These are phyloP conservation scores for Suricata suricatta DNA, from an alignment of 2,113 vertebrate genomes.

Conservation along the genomic window DNA sequence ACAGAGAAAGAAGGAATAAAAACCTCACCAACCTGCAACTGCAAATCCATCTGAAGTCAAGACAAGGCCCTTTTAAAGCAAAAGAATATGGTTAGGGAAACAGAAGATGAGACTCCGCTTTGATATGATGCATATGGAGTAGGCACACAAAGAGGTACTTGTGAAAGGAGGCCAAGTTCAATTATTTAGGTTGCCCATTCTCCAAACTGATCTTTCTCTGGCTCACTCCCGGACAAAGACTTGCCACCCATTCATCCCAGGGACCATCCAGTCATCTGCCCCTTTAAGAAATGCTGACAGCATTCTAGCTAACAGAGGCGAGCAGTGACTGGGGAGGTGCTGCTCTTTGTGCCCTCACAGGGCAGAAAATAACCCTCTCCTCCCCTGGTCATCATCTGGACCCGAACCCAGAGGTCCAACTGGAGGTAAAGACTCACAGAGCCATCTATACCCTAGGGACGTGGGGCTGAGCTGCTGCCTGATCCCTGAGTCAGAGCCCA, in stretches of 20 bases:
- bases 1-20: neutral
- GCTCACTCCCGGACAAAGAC: neutral
- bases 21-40: neutral
- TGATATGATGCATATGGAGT: neutral
- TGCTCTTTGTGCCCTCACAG: neutral
- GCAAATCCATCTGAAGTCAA: conserved; percentile 23
- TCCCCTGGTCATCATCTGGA: neutral
- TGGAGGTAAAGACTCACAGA: neutral
- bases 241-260: neutral
- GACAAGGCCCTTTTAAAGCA: neutral
- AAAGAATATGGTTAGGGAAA: neutral
- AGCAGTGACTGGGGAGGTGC: neutral
- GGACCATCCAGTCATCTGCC: neutral
- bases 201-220: neutral
- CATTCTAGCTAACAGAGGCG: neutral
- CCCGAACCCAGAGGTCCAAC: neutral
- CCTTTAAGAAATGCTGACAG: neutral
- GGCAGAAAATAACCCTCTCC: neutral
- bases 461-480: neutral
- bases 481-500: neutral
- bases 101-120: neutral
- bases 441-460: neutral
- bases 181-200: neutral
- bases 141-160: neutral
- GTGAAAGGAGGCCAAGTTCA: neutral